Conservation (phyloP, 2,888 invertebrate species). For the Elmis aenea region DNA sequence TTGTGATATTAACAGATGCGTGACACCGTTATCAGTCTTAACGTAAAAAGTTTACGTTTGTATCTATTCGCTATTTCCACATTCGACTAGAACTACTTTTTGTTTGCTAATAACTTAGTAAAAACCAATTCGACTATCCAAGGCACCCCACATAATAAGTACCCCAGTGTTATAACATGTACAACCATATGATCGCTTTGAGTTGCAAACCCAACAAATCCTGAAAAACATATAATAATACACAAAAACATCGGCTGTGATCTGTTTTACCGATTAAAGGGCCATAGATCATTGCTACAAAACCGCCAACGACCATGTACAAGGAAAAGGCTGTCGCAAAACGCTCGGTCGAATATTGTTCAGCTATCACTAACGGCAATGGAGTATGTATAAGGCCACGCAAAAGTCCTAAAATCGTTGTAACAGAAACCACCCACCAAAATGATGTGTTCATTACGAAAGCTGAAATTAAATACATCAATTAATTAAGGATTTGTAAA, state of each 20-base stretch:
- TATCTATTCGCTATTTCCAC: too few species aligned
- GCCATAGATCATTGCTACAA: constrained; percentile 62
- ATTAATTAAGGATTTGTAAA: too few species aligned
- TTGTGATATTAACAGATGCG: too few species aligned
- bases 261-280: constrained; percentile 61
- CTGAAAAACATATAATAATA: constrained; percentile 44
- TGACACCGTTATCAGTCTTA: too few species aligned
- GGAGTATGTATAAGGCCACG: constrained; percentile 68
- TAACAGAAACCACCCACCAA: constrained; percentile 54
- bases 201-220: constrained; percentile 57
- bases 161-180: constrained; percentile 60
- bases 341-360: constrained; percentile 57
- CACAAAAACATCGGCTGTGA: not conserved
- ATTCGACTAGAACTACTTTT: too few species aligned
- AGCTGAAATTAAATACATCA: constrained; percentile 46
- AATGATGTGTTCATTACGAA: constrained; percentile 54
- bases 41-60: too few species aligned
- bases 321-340: constrained; percentile 70
- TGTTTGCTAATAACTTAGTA: constrained; percentile 7
- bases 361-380: constrained; percentile 64
- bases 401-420: constrained; percentile 61
- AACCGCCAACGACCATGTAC: constrained; percentile 67
- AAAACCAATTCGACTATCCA: constrained; percentile 59
- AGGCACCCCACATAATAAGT: constrained; percentile 61
- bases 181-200: constrained; percentile 63